phyloP scores from a whole-genome alignment of 2,113 vertebrate species.

The Grallaria varia region DNA sequence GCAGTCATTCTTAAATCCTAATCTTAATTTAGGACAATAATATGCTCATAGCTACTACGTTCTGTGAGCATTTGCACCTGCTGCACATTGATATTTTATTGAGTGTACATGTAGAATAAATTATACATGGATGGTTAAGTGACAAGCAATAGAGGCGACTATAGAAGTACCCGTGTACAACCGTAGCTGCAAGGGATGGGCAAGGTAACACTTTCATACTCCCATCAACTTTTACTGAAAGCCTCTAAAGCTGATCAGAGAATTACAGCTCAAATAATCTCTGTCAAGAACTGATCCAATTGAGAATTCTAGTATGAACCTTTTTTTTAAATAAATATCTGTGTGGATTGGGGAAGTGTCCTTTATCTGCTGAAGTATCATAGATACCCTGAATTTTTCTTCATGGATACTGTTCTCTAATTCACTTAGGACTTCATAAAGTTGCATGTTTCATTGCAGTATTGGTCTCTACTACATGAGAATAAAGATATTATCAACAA shows the following conservation, averaged over 20 bases:
- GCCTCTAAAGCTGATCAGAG: background rate
- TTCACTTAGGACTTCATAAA: background rate
- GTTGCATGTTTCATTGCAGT: background rate
- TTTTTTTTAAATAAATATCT: background rate
- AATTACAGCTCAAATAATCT: background rate
- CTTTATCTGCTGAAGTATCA: background rate
- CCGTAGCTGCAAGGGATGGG: background rate
- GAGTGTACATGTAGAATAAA: background rate
- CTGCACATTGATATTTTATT: background rate
- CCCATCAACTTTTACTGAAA: background rate
- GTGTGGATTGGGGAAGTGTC: rapidly evolving
- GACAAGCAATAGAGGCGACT: background rate
- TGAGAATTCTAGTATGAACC: background rate
- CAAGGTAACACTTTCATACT: background rate
- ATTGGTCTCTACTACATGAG: background rate
- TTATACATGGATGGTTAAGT: background rate
- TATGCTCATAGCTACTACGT: background rate
- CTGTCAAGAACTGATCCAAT: background rate
- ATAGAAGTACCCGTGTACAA: background rate
- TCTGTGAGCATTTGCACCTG: background rate
- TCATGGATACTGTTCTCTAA: background rate
- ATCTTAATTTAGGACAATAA: background rate
- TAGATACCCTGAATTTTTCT: background rate
- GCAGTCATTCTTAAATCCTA: background rate
- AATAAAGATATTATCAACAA: background rate